Evolutionary conservation across 2,888 invertebrate species (phyloP).

Genomic region (Phortica magna): DNA sequence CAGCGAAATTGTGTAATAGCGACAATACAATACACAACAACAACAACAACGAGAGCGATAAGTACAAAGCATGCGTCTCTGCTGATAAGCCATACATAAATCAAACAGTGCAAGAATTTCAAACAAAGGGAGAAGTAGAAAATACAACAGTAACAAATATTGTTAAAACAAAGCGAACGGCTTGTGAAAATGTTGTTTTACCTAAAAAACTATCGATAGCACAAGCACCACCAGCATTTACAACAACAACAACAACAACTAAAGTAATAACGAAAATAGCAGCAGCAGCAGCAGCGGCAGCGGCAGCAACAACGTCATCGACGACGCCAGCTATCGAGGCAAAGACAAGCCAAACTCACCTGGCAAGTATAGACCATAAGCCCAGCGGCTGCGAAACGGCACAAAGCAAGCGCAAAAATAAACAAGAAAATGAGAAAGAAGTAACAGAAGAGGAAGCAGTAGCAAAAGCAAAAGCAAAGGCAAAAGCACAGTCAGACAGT

Average conservation of each 20-base stretch:
- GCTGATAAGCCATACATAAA: conserved; percentile 30
- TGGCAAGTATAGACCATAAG: conserved; percentile 58
- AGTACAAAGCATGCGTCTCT: neutral
- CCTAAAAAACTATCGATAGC: conserved; percentile 40
- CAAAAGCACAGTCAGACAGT: neutral
- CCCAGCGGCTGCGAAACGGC: conserved; percentile 12
- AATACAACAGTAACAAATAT: neutral
- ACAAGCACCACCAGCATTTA: conserved; percentile 39
- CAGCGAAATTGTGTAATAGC: conserved; percentile 64
- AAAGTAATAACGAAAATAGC: conserved; percentile 44
- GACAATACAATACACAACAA: conserved; percentile 55
- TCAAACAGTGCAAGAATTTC: neutral
- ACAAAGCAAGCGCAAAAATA: conserved; percentile 18
- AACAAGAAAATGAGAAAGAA: conserved; percentile 14
- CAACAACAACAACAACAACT: conserved; percentile 45
- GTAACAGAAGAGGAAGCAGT: conserved; percentile 5
- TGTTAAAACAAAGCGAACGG: conserved; percentile 44
- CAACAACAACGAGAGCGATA: conserved; percentile 35
- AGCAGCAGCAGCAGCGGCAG: conserved; percentile 43
- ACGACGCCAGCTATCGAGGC: conserved; percentile 14
- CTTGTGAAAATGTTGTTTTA: conserved; percentile 44
- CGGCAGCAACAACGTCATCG: conserved; percentile 43
- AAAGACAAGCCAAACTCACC: conserved; percentile 61
- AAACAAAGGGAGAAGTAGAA: conserved; percentile 21
- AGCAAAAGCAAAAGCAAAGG: neutral